Base-by-base conservation (phyloP, 2,797 vertebrate species). In the Melanogrammus aeglefinus region DNA sequence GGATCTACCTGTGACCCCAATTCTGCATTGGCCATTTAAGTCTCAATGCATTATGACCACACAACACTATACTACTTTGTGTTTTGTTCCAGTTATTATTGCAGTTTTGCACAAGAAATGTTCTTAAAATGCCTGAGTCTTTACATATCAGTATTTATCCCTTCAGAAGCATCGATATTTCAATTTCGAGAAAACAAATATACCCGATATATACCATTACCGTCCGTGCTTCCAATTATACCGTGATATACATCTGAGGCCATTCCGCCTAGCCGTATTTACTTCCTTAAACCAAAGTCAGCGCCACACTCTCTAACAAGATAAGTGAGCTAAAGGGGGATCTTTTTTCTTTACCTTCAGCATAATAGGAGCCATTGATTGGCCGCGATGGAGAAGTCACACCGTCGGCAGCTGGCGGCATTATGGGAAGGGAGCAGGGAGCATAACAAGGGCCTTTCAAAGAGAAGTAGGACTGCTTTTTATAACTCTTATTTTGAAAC, bases 341-440 rank as follows among this genome's bases (percentile, higher is more conserved):
- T 33, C 38, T 31, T 51, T 31, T 35, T 38, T 72, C 10, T 72
- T 6, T 27, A 24, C 36, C 18, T 72, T 31, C 44, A 27, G 24
- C 13, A 78, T 63, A 78, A 78, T 74, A 33, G 72, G 35, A 38
- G 13, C 47, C n/a, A 78, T 74, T 78, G 21, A 29, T 35, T 6
- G 24, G 41, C 13, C 74, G 6, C 10, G 14, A 24, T 18, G 41
- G 6, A 29, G 9, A 27, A 75, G 41, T 75, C 74, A 51, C 41
- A 75, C 41, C 29, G 3, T 41, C 47, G 7, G n/a, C 21, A 75
- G 73, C 73, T 63, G n/a, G 33, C 6, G 39, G 39, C 39, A 47
- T 29, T 29, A 9, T 16, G 47, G 74, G 29, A 18, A n/a, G 74
- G 18, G 47, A 12, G 24, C 29, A 35, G 74, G 41, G 41, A 81